Conservation (phyloP, 2,113 vertebrate genomes). For the Pogona vitticeps region DNA sequence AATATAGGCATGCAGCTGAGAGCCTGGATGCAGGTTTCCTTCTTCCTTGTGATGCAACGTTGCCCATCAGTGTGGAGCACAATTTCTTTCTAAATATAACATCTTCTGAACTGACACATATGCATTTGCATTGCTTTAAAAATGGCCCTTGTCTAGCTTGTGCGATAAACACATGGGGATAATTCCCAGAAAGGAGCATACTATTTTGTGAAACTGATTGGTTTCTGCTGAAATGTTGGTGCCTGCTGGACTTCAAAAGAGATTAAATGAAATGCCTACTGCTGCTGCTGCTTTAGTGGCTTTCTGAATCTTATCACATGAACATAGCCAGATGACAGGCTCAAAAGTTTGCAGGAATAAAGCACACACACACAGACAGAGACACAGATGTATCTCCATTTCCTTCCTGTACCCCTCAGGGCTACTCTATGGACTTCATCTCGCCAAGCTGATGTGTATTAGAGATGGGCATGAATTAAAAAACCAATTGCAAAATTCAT, state of each 20-base stretch:
- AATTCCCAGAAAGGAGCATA: slow-evolving; percentile 8
- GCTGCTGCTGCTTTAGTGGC: slow-evolving; percentile 35
- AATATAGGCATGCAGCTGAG: neutral
- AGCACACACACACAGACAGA: too few species aligned
- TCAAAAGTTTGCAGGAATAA: slow-evolving; percentile 39
- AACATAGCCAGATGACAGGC: slow-evolving; percentile 7
- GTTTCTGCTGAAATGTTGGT: slow-evolving; percentile 29
- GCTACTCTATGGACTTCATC: neutral
- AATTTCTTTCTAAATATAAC: neutral
- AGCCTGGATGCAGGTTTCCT: neutral
- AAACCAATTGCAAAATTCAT: too few species aligned
- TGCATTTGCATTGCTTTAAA: neutral
- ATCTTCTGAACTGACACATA: neutral
- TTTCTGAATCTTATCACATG: slow-evolving; percentile 18
- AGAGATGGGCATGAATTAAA: too few species aligned
- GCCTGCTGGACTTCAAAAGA: slow-evolving; percentile 19
- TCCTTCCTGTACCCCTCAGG: too few species aligned
- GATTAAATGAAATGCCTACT: slow-evolving; percentile 9
- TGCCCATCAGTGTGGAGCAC: too few species aligned
- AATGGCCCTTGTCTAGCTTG: neutral
- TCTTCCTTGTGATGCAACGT: neutral
- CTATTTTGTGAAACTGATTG: slow-evolving; percentile 42
- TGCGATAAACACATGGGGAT: neutral
- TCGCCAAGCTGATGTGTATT: neutral
- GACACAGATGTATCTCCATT: slow-evolving; percentile 4